phyloP scores from a whole-genome alignment of 2,888 invertebrate species.

The Dicyrtomina minuta region DNA sequence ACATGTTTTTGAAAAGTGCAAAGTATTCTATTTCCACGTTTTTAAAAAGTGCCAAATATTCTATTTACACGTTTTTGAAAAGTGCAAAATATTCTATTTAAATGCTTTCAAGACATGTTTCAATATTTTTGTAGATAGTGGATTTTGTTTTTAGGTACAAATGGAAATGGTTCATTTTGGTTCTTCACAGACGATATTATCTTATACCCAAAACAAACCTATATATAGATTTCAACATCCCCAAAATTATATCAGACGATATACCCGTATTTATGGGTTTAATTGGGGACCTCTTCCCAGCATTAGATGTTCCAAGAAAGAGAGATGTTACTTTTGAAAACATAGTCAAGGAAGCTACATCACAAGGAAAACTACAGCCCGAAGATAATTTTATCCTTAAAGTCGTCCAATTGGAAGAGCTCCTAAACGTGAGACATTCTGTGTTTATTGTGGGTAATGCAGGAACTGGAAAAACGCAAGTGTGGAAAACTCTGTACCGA shows the following conservation, averaged over 20 bases:
- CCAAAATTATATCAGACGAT: conserved; percentile 81
- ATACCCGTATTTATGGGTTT: conserved; percentile 96
- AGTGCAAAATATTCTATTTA: no score
- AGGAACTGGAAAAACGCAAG: conserved; percentile 93
- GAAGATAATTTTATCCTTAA: conserved; percentile 96
- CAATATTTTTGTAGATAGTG: no score
- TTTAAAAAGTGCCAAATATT: no score
- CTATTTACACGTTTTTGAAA: no score
- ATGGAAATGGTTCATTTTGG: no score
- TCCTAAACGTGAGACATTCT: conserved; percentile 93
- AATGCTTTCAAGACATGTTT: no score
- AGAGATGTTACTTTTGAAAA: conserved; percentile 91
- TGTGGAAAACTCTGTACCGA: conserved; percentile 84
- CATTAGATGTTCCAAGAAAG: conserved; percentile 92
- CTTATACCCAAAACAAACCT: background rate
- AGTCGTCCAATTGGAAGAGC: conserved; percentile 91
- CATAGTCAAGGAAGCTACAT: conserved; percentile 88
- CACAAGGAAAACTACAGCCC: conserved; percentile 84
- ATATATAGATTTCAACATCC: conserved; percentile 86
- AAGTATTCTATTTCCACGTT: no score
- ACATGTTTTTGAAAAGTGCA: no score
- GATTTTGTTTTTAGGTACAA: no score
- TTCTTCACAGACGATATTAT: no score
- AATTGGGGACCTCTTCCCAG: conserved; percentile 93
- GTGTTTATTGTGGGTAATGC: conserved; percentile 92